Conservation (phyloP, 1,140 invertebrate genomes). For the Drosophila pallidifrons region DNA sequence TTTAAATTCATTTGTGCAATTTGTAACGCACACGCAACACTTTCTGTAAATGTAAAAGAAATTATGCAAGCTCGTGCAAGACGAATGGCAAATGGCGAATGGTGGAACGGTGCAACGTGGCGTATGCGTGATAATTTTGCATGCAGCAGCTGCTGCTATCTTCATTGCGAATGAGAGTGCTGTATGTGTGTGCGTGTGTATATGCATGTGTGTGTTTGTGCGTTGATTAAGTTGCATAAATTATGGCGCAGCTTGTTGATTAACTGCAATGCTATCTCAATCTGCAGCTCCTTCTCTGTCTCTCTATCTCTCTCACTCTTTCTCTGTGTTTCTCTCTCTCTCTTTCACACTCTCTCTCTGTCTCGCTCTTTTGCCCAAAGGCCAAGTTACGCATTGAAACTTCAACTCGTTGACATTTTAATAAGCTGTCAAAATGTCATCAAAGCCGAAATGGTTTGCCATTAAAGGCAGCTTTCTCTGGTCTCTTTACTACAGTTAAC, state of each 20-base stretch:
- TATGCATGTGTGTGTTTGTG: constrained; percentile 8
- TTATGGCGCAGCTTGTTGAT: constrained; percentile 63
- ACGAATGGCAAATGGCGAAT: constrained; percentile 8
- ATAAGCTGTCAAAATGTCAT: constrained; percentile 72
- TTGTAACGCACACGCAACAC: constrained; percentile 28
- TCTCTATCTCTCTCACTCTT: not conserved
- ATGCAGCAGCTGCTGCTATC: not conserved
- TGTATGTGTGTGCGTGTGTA: not conserved
- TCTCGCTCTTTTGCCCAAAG: not conserved
- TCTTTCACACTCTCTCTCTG: not conserved
- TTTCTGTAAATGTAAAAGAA: constrained; percentile 39
- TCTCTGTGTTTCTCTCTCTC: not conserved
- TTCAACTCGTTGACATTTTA: constrained; percentile 63
- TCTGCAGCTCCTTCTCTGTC: not conserved
- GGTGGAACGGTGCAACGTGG: constrained; percentile 8
- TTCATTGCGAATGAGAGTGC: not conserved
- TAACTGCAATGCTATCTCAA: constrained; percentile 47
- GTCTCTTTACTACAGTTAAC: constrained; percentile 12
- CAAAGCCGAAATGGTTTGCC: constrained; percentile 20
- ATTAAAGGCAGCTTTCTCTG: constrained; percentile 31
- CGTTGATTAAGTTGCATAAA: constrained; percentile 76
- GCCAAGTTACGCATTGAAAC: constrained; percentile 17
- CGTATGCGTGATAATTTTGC: constrained; percentile 65
- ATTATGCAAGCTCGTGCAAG: constrained; percentile 47
- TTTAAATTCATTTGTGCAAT: constrained; percentile 59